Evolutionary conservation across 2,797 vertebrate species (phyloP).

Genomic region (Brotula barbata): DNA sequence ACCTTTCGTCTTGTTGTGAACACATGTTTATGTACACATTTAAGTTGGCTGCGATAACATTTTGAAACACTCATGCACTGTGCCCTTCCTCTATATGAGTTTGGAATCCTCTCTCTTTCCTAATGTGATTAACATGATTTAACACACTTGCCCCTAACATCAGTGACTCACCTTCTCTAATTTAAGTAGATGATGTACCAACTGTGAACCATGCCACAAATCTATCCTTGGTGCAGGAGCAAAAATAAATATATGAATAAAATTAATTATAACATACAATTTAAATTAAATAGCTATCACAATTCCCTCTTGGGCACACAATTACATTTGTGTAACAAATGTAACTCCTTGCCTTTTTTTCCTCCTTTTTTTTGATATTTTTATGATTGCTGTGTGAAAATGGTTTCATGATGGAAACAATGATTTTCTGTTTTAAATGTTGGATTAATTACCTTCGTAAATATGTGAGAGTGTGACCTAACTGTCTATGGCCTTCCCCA

Average conservation of each 20-base stretch:
- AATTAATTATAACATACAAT: background rate
- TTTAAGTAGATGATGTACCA: constrained; percentile 17
- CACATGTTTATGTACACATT: too few relatives aligned
- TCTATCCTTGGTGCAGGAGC: background rate
- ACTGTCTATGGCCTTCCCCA: background rate
- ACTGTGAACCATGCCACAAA: constrained; percentile 21
- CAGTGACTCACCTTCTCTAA: constrained; percentile 23
- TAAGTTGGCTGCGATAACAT: too few relatives aligned
- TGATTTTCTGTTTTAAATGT: too few relatives aligned
- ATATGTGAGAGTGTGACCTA: background rate
- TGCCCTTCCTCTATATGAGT: background rate
- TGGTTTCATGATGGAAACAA: background rate
- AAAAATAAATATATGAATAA: constrained; percentile 4
- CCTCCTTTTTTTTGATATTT: background rate
- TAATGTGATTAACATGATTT: constrained; percentile 19
- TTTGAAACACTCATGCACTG: too few relatives aligned
- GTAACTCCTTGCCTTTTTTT: constrained; percentile 1
- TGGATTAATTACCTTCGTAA: too few relatives aligned
- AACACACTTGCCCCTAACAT: constrained; percentile 13
- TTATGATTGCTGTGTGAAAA: constrained; percentile 8
- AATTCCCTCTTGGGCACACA: constrained; percentile 10
- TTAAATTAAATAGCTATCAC: background rate
- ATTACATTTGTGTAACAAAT: background rate
- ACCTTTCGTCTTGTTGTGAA: constrained; percentile 21
- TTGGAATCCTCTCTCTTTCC: background rate